Evolutionary conservation across 2,113 vertebrate genomes (phyloP).

Genomic region (Atrichornis clamosus): DNA sequence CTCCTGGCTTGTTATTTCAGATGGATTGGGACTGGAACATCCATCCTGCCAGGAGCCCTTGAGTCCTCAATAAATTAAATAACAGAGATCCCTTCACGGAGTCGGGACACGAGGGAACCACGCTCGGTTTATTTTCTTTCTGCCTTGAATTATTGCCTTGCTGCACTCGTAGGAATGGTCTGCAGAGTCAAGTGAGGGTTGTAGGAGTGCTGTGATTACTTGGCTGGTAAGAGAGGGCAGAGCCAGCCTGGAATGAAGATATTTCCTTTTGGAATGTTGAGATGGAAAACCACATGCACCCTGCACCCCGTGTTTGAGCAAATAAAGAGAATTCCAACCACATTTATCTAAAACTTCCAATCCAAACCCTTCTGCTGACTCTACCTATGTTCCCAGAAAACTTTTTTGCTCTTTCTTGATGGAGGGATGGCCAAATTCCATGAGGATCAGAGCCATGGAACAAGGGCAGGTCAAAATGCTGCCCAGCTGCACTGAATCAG

Average conservation of each 20-base stretch:
- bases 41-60: slow-evolving; percentile 35
- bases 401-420: neutral
- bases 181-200: neutral
- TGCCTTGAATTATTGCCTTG: slow-evolving; percentile 14
- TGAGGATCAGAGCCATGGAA: neutral
- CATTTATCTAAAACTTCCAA: neutral
- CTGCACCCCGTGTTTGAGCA: neutral
- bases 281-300: neutral
- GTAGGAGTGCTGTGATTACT: neutral
- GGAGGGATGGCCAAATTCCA: neutral
- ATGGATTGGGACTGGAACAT: slow-evolving; percentile 48
- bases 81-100: neutral
- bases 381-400: accelerated
- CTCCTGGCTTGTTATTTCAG: slow-evolving; percentile 38
- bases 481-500: neutral
- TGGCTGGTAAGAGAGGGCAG: neutral
- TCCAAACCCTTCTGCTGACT: neutral
- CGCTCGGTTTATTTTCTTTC: neutral
- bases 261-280: neutral
- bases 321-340: neutral
- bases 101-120: neutral
- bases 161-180: neutral
- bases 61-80: slow-evolving; percentile 46
- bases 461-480: neutral
- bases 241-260: neutral